Conservation (phyloP, 2,113 vertebrate species). For the Progne subis region DNA sequence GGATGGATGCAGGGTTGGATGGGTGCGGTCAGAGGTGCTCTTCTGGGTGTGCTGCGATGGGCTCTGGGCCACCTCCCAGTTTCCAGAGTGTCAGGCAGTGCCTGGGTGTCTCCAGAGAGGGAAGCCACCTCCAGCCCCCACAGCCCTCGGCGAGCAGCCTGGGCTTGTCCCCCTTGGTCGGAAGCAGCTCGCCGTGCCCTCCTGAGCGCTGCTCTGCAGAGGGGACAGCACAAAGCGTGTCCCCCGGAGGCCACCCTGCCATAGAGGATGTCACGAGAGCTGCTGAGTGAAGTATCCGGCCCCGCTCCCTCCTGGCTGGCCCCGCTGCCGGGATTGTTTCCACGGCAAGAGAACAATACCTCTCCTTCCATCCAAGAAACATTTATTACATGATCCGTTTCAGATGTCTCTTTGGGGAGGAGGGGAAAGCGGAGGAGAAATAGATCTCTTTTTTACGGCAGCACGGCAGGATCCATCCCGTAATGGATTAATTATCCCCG, state of each 20-base stretch:
- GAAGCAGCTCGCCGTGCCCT: neutral
- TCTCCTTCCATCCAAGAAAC: conserved; percentile 61
- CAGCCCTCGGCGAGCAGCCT: neutral
- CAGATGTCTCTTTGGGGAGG: conserved; percentile 49
- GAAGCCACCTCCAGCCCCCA: neutral
- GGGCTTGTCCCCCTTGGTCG: fast-evolving
- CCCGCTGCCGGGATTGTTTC: conserved; percentile 9
- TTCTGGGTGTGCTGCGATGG: neutral
- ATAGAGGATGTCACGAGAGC: neutral
- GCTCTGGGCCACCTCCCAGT: neutral
- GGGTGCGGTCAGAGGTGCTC: neutral
- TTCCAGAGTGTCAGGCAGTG: too few relatives aligned
- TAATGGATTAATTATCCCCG: conserved; percentile 58
- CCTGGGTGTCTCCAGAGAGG: neutral
- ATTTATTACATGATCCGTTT: conserved; percentile 52
- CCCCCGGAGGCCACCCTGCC: neutral
- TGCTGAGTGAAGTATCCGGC: conserved; percentile 14
- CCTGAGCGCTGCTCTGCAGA: neutral
- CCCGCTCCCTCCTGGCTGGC: neutral
- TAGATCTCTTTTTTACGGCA: conserved; percentile 1
- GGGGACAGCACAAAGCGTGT: neutral
- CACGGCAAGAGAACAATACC: conserved; percentile 56
- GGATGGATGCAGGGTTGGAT: too few relatives aligned
- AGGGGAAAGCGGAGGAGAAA: conserved; percentile 19
- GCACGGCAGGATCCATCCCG: conserved; percentile 19